Evolutionary conservation across 2,797 vertebrate species (phyloP).

Genomic region (Lates japonicus): DNA sequence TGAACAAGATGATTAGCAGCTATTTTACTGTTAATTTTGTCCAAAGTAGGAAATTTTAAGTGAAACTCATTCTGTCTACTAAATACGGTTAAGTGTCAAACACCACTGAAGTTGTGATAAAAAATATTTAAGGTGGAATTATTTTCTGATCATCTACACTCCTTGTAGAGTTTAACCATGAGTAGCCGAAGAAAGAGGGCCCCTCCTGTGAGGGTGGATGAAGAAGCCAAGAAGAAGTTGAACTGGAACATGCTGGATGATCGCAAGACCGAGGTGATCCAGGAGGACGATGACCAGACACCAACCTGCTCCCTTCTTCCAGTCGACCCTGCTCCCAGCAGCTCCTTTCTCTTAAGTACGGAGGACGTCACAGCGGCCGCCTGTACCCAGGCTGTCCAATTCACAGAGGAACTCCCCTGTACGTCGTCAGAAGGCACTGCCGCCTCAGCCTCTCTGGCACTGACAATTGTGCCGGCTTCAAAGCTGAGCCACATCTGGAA

Average conservation of each 20-base stretch:
- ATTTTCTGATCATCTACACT: background rate
- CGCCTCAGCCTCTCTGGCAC: slow-evolving; percentile 76
- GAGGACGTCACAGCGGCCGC: slow-evolving; percentile 69
- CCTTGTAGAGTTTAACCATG: slow-evolving; percentile 83
- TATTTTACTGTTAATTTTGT: too few species aligned
- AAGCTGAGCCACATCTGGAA: slow-evolving; percentile 86
- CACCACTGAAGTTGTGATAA: background rate
- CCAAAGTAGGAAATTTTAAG: background rate
- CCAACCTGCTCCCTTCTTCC: slow-evolving; percentile 72
- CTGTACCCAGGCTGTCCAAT: slow-evolving; percentile 21
- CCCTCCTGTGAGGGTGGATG: slow-evolving; percentile 91
- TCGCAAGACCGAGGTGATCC: slow-evolving; percentile 83
- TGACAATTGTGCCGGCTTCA: slow-evolving; percentile 81
- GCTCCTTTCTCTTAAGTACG: slow-evolving; percentile 52
- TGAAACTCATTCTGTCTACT: background rate
- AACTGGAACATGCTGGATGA: slow-evolving; percentile 98
- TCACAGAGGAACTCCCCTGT: slow-evolving; percentile 75
- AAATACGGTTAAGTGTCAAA: background rate
- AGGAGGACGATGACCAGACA: slow-evolving; percentile 62
- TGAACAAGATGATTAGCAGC: too few species aligned
- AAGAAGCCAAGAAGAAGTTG: slow-evolving; percentile 90
- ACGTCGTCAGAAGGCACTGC: slow-evolving; percentile 65
- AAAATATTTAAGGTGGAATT: background rate
- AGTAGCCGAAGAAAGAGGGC: slow-evolving; percentile 92
- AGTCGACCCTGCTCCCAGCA: background rate